phyloP scores from a whole-genome alignment of 2,113 vertebrate genomes.

The Ochotona princeps region DNA sequence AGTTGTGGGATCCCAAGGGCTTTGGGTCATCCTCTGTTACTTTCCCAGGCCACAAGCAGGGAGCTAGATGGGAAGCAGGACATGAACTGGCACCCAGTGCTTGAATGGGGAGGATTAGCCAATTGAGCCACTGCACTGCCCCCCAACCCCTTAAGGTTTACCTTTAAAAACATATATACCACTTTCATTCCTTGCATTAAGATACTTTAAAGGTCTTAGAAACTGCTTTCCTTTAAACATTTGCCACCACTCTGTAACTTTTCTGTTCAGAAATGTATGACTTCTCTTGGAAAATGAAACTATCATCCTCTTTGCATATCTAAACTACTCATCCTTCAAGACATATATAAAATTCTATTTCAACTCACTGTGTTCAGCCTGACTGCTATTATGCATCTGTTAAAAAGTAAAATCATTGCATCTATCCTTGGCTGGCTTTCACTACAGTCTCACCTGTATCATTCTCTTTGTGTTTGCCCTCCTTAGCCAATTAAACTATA shows the following conservation, averaged over 20 bases:
- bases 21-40: too few relatives aligned
- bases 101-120: too few relatives aligned
- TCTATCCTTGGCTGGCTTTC: neutral
- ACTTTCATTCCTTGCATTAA: slow-evolving; percentile 52
- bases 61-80: too few relatives aligned
- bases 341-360: neutral
- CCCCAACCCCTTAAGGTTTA: neutral
- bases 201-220: slow-evolving; percentile 60
- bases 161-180: neutral
- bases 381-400: neutral
- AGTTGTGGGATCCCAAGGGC: too few relatives aligned
- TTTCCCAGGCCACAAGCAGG: too few relatives aligned
- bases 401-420: neutral
- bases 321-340: slow-evolving; percentile 38
- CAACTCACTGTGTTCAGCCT: neutral
- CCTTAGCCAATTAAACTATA: neutral
- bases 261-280: slow-evolving; percentile 44
- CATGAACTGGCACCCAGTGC: too few relatives aligned
- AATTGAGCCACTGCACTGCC: too few relatives aligned
- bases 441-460: neutral
- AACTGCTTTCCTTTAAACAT: slow-evolving; percentile 49
- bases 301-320: slow-evolving; percentile 37
- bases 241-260: slow-evolving; percentile 61
- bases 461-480: neutral
- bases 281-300: slow-evolving; percentile 52